phyloP scores from a whole-genome alignment of 2,797 vertebrate genomes.

The Brotula barbata region DNA sequence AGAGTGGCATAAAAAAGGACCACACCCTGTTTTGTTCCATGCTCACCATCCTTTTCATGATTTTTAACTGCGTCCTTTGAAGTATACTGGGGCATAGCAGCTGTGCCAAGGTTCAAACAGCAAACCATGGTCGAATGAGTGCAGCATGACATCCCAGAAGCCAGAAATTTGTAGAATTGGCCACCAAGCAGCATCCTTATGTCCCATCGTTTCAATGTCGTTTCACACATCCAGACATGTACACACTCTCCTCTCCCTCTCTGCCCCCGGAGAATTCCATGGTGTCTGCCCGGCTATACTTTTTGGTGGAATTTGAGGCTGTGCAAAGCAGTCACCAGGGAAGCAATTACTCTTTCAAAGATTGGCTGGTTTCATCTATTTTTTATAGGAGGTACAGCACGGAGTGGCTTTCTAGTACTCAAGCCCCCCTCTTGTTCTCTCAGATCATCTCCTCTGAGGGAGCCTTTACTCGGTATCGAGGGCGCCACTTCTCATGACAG shows the following conservation, averaged over 20 bases:
- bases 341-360: conserved; percentile 74
- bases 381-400: conserved; percentile 66
- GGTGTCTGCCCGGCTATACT: conserved; percentile 21
- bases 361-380: conserved; percentile 70
- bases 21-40: too few species aligned
- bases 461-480: conserved; percentile 15
- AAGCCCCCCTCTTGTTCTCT: conserved; percentile 12
- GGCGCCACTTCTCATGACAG: conserved; percentile 26
- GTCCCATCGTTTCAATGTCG: conserved; percentile 21
- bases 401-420: conserved; percentile 26
- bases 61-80: too few species aligned
- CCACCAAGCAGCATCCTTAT: conserved; percentile 1
- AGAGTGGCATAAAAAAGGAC: too few species aligned
- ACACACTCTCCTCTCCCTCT: conserved; percentile 7
- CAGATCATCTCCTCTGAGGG: conserved; percentile 38
- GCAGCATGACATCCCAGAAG: not conserved
- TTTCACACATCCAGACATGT: not conserved
- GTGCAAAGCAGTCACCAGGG: conserved; percentile 63
- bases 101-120: too few species aligned
- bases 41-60: too few species aligned
- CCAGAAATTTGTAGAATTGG: not conserved
- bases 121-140: conserved; percentile 14
- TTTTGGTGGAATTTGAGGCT: conserved; percentile 53
- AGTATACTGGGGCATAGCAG: too few species aligned
- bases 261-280: conserved; percentile 5